A percentile compares a stretch with the other conserved stretches of the same genome.
phyloP scores from a whole-genome alignment of 2,888 invertebrate genomes.

The Camptogramma bilineatum region DNA sequence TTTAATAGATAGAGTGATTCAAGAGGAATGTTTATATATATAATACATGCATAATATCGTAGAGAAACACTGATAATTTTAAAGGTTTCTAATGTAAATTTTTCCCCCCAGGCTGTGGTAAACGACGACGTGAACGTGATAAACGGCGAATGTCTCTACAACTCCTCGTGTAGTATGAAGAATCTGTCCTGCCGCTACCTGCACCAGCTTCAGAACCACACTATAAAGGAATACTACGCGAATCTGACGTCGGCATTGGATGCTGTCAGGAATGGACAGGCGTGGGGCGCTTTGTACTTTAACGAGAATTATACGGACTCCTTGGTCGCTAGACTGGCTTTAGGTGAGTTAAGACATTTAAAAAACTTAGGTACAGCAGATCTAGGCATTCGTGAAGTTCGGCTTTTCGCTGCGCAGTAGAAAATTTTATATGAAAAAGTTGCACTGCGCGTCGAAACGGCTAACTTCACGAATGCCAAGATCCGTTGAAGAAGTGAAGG shows the following conservation, averaged over 20 bases:
- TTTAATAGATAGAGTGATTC: too few species aligned
- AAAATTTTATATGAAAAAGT: too few species aligned
- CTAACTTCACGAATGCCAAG: too few species aligned
- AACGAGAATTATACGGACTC: slow-evolving; percentile 96
- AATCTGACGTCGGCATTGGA: slow-evolving; percentile 88
- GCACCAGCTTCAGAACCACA: slow-evolving; percentile 89
- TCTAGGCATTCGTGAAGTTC: too few species aligned
- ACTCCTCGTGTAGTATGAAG: slow-evolving; percentile 88
- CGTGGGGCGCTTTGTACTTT: slow-evolving; percentile 96
- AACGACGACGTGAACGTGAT: slow-evolving; percentile 75
- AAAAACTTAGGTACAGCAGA: too few species aligned
- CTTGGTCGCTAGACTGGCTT: slow-evolving; percentile 91
- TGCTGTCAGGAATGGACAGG: slow-evolving; percentile 91
- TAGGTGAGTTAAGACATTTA: too few species aligned
- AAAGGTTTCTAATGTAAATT: neutral
- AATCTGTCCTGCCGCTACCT: slow-evolving; percentile 93
- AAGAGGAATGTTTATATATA: too few species aligned
- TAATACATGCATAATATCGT: too few species aligned
- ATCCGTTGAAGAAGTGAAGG: too few species aligned
- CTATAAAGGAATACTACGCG: slow-evolving; percentile 88
- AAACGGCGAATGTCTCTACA: slow-evolving; percentile 82
- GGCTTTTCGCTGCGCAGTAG: neutral
- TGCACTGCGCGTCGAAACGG: too few species aligned
- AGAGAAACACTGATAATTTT: too few species aligned
- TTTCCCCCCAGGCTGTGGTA: slow-evolving; percentile 72